phyloP scores from a whole-genome alignment of 1,140 invertebrate genomes.

The Camponotus pennsylvanicus region DNA sequence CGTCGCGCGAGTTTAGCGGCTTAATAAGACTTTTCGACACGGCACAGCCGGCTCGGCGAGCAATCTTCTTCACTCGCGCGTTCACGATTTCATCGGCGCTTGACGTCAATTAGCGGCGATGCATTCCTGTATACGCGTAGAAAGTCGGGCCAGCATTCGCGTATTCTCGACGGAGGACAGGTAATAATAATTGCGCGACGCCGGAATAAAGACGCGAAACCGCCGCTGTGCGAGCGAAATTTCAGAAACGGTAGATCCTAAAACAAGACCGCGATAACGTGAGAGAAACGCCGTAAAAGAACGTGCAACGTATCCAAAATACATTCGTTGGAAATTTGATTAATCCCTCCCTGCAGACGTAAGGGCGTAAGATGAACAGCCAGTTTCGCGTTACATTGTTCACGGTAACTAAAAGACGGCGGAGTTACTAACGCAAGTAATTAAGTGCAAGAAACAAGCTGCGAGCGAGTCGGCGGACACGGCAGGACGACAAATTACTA shows the following conservation, averaged over 20 bases:
- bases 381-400: slow-evolving; percentile 49
- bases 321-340: slow-evolving; percentile 48
- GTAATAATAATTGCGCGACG: background rate
- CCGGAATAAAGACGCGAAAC: background rate
- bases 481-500: slow-evolving; percentile 66
- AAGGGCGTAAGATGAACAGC: slow-evolving; percentile 50
- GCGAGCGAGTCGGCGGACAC: slow-evolving; percentile 23
- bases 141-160: background rate
- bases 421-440: slow-evolving; percentile 65
- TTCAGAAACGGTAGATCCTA: background rate
- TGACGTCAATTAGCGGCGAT: background rate
- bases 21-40: slow-evolving; percentile 63
- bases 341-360: slow-evolving; percentile 33
- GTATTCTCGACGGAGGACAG: background rate
- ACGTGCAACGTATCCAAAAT: slow-evolving; percentile 41
- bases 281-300: background rate
- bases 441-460: slow-evolving; percentile 65
- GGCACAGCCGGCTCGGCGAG: background rate
- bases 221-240: background rate
- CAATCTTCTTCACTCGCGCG: background rate
- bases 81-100: background rate
- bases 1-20: slow-evolving; percentile 54
- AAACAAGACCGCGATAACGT: slow-evolving; percentile 23
- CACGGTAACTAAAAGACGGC: slow-evolving; percentile 61
- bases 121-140: background rate